Percentiles rank a stretch among this genome's conserved stretches.
phyloP scores from a whole-genome alignment of 2,797 vertebrate species.

The Oceanodroma leucorhoa region DNA sequence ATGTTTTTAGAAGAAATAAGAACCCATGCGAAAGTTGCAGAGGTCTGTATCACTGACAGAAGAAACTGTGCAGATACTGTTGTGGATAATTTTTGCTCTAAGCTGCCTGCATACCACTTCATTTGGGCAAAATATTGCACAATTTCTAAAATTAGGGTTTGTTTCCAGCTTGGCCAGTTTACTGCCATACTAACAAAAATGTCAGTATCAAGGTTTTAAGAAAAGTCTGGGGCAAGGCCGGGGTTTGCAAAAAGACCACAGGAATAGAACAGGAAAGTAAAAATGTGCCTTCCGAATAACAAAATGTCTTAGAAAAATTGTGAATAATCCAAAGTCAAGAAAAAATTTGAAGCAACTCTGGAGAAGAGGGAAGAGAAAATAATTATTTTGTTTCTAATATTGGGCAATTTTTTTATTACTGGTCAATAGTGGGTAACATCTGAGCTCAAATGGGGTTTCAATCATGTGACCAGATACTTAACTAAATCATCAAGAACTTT shows the following conservation, averaged over 20 bases:
- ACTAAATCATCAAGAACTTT: background rate
- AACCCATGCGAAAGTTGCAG: background rate
- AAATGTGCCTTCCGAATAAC: background rate
- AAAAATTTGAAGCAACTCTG: background rate
- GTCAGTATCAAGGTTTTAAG: background rate
- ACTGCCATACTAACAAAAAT: background rate
- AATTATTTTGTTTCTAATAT: background rate
- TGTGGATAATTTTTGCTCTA: background rate
- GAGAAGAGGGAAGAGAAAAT: background rate
- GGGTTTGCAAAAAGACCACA: background rate
- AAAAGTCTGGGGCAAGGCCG: background rate
- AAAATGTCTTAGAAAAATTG: background rate
- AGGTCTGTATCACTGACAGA: background rate
- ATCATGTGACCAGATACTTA: background rate
- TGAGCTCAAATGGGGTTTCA: background rate
- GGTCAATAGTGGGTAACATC: background rate
- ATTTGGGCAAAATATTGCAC: background rate
- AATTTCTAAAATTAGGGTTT: background rate
- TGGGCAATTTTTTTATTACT: background rate
- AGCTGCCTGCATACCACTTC: background rate
- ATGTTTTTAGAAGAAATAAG: background rate
- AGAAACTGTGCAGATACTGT: background rate
- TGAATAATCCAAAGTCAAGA: background rate
- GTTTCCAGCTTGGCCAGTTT: background rate
- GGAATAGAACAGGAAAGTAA: background rate